A percentile compares a stretch with the other conserved stretches of the same genome.
Evolutionary conservation across 2,888 invertebrate genomes (phyloP).

Genomic region (Oithona nana): DNA sequence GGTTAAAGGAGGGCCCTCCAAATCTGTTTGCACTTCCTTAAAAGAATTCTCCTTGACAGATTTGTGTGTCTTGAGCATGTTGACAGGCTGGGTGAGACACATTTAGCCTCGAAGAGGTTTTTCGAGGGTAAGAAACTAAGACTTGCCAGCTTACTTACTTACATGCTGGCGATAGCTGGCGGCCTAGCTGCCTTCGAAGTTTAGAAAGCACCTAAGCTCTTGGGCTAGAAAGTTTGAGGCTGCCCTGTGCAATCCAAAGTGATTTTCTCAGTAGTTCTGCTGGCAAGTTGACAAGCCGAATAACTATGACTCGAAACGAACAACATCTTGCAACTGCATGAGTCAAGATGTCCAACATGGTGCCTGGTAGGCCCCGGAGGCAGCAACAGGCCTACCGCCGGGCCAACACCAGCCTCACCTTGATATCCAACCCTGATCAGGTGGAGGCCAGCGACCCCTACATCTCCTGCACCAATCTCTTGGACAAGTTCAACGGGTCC

Average conservation of each 20-base stretch:
- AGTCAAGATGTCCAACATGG: background rate
- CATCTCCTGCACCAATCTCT: background rate
- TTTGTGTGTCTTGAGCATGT: background rate
- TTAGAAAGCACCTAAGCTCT: background rate
- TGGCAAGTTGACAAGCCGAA: background rate
- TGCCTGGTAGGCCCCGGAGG: slow-evolving; percentile 7
- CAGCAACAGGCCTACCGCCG: slow-evolving; percentile 9
- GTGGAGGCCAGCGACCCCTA: background rate
- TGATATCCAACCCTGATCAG: background rate
- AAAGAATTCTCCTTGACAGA: no score
- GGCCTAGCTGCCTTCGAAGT: background rate
- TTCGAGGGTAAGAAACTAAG: no score
- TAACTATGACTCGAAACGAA: no score
- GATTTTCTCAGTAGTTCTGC: no score
- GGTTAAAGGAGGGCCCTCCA: no score
- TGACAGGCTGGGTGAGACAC: no score
- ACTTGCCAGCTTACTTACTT: no score
- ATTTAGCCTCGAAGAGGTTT: no score
- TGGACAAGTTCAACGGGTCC: background rate
- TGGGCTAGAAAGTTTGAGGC: background rate
- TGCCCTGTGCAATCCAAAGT: no score
- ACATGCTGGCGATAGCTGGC: background rate
- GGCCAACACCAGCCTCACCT: slow-evolving; percentile 1
- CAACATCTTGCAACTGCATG: no score
- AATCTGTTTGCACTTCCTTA: no score